Conservation (phyloP, 2,113 vertebrate genomes). For the Ploceus nigricollis region DNA sequence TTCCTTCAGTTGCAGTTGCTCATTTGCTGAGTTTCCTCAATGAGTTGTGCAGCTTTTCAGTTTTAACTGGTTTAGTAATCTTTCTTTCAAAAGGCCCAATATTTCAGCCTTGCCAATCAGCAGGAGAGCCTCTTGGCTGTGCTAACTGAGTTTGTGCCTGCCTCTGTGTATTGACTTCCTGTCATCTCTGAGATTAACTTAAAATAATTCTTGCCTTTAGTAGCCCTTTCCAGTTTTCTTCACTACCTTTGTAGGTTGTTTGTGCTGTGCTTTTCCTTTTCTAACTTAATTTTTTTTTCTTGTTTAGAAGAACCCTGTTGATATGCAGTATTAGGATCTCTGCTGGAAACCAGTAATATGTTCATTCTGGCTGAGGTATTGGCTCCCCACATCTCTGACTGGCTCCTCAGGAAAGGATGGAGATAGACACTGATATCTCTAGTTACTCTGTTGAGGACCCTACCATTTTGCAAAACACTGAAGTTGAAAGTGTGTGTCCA, state of each 20-base stretch:
- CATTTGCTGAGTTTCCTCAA: background rate
- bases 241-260: background rate
- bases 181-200: background rate
- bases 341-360: background rate
- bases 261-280: background rate
- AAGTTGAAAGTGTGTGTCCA: background rate
- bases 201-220: background rate
- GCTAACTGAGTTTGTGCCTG: background rate
- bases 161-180: background rate
- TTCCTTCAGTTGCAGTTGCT: background rate
- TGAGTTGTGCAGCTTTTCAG: background rate
- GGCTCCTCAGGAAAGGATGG: background rate
- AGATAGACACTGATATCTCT: background rate
- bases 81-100: background rate
- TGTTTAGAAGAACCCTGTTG: conserved; percentile 24
- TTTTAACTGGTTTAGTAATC: background rate
- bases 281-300: background rate
- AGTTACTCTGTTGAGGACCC: background rate
- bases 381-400: background rate
- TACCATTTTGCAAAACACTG: background rate
- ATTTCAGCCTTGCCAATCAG: background rate
- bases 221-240: background rate
- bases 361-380: background rate
- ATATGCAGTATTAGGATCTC: background rate
- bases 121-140: background rate